These are phyloP conservation scores for Oppia nitens DNA, from an alignment of 1,140 invertebrate genomes.

Conservation along the genomic window DNA sequence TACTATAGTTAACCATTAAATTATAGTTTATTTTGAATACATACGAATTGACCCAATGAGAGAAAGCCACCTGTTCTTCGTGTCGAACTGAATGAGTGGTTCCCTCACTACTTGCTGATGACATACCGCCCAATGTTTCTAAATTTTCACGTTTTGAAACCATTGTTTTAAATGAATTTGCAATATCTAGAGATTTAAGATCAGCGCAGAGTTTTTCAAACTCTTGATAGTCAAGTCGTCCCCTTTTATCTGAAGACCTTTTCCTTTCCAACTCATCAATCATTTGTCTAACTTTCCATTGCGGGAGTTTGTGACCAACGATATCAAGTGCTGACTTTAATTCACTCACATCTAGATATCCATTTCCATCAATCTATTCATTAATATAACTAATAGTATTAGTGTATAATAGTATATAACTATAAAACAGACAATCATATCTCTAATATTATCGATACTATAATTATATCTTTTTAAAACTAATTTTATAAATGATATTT, in stretches of 20 bases:
- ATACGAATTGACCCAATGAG: conserved; percentile 88
- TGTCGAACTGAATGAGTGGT: conserved; percentile 81
- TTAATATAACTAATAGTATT: not conserved
- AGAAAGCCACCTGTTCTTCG: conserved; percentile 96
- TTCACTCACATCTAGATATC: conserved; percentile 60
- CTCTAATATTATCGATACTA: not conserved
- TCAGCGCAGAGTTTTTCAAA: conserved; percentile 71
- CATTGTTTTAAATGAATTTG: conserved; percentile 73
- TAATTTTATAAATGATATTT: too few species aligned
- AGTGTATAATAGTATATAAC: not conserved
- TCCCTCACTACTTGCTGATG: conserved; percentile 78
- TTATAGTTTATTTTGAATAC: not conserved
- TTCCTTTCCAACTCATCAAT: conserved; percentile 45
- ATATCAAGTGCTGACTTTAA: conserved; percentile 72
- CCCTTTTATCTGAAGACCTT: conserved; percentile 42
- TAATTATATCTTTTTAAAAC: too few species aligned
- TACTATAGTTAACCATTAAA: not conserved
- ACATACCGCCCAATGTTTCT: conserved; percentile 79
- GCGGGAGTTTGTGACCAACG: conserved; percentile 80
- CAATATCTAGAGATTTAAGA: conserved; percentile 72
- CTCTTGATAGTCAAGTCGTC: conserved; percentile 54
- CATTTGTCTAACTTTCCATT: conserved; percentile 76
- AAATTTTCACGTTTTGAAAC: conserved; percentile 85
- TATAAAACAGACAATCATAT: not conserved
- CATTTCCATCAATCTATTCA: conserved; percentile 34